Conservation (phyloP, 1,140 invertebrate genomes). For the Drosophila lowei region DNA sequence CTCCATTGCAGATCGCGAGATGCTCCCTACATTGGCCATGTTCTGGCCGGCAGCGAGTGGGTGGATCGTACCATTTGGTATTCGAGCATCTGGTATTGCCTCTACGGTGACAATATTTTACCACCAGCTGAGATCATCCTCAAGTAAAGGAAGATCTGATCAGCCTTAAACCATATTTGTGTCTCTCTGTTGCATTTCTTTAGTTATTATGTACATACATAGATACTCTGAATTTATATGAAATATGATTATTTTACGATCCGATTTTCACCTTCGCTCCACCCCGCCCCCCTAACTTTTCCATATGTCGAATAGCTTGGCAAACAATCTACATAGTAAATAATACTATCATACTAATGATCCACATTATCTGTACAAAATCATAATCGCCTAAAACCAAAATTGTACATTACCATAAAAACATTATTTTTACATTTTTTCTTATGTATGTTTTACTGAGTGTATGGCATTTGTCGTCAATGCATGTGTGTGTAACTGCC, state of each 20-base stretch:
- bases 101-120: constrained; percentile 85
- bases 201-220: constrained; percentile 34
- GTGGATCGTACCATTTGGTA: constrained; percentile 90
- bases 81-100: constrained; percentile 88
- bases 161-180: background rate
- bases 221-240: background rate
- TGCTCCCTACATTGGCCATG: constrained; percentile 90
- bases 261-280: no score
- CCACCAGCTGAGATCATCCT: constrained; percentile 84
- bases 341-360: background rate
- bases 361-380: constrained; percentile 23
- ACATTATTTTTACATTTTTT: background rate
- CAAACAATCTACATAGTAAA: background rate
- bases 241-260: background rate
- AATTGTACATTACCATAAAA: constrained; percentile 29
- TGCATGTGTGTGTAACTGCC: background rate
- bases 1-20: constrained; percentile 86
- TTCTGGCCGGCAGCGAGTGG: constrained; percentile 88
- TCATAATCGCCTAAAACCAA: background rate
- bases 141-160: constrained; percentile 59
- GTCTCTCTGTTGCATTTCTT: constrained; percentile 3
- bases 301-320: constrained; percentile 4
- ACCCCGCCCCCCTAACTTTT: background rate
- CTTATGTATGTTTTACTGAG: constrained; percentile 7
- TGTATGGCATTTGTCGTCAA: constrained; percentile 29